Conservation (phyloP, 2,888 invertebrate species). For the Steinernema scapterisci region DNA sequence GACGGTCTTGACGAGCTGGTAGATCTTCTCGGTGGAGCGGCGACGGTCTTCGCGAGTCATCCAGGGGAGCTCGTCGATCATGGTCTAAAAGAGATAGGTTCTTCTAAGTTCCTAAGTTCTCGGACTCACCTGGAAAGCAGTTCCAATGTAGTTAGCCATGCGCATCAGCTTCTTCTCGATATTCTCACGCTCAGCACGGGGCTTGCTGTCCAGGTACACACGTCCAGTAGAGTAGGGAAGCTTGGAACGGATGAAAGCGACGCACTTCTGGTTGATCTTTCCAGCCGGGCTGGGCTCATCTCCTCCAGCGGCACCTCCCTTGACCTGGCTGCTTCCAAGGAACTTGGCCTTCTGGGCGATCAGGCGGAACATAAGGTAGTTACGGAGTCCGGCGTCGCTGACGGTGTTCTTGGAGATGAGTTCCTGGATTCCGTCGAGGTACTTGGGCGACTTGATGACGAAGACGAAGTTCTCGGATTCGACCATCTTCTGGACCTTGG, state of each 20-base stretch:
- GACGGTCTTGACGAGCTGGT: constrained; percentile 25
- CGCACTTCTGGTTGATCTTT: not conserved
- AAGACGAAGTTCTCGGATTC: not conserved
- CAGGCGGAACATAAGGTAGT: constrained; percentile 29
- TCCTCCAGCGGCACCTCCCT: not conserved
- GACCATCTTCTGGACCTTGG: constrained; percentile 25
- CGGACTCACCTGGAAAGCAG: constrained; percentile 4
- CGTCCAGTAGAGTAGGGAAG: constrained; percentile 13
- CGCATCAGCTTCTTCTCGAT: constrained; percentile 30
- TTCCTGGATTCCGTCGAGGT: constrained; percentile 23
- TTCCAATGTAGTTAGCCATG: constrained; percentile 27
- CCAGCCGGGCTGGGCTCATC: not conserved
- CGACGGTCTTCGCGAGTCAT: constrained; percentile 21
- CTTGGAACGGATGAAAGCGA: not conserved
- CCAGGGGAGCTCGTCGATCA: constrained; percentile 30
- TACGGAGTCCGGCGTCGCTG: constrained; percentile 13
- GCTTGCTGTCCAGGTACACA: constrained; percentile 11
- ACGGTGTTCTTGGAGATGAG: constrained; percentile 8
- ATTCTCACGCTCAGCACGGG: constrained; percentile 14
- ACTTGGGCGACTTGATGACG: constrained; percentile 15
- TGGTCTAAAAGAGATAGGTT: not conserved
- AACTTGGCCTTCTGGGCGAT: constrained; percentile 22
- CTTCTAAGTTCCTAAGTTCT: no score
- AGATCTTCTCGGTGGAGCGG: constrained; percentile 29
- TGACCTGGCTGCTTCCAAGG: constrained; percentile 5